These are phyloP conservation scores for Ectemnius continuus DNA, from an alignment of 2,888 invertebrate species.

Conservation along the genomic window DNA sequence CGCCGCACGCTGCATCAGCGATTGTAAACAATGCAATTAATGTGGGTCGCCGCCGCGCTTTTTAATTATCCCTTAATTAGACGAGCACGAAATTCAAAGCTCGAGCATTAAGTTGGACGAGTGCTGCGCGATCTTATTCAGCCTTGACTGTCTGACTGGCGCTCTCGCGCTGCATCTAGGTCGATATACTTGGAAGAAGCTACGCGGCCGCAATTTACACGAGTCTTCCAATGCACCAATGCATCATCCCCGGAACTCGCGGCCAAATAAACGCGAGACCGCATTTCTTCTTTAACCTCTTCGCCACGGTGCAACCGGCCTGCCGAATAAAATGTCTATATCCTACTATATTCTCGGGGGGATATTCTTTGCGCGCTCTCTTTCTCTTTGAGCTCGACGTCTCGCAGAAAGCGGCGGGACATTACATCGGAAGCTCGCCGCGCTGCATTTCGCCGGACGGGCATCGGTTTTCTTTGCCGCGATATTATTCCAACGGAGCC, in stretches of 20 bases:
- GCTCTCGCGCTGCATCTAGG: neutral
- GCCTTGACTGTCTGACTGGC: neutral
- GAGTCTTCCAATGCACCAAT: neutral
- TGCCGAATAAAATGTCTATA: slow-evolving; percentile 27
- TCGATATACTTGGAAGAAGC: slow-evolving; percentile 1
- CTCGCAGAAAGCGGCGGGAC: slow-evolving; percentile 15
- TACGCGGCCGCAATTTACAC: neutral
- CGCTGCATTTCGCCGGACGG: slow-evolving; percentile 20
- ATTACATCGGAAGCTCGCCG: slow-evolving; percentile 23
- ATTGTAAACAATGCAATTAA: slow-evolving; percentile 1
- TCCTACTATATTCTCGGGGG: slow-evolving; percentile 5
- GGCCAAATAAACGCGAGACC: neutral
- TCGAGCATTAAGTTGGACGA: neutral
- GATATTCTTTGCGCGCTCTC: neutral
- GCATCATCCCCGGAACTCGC: neutral
- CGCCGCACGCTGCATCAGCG: neutral
- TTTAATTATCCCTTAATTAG: neutral
- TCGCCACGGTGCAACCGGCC: slow-evolving; percentile 8
- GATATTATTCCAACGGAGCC: slow-evolving; percentile 48
- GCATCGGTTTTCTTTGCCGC: slow-evolving; percentile 30
- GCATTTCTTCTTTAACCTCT: slow-evolving; percentile 13
- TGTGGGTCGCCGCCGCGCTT: neutral
- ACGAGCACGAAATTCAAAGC: neutral
- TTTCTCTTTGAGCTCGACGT: slow-evolving; percentile 10
- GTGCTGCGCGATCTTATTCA: neutral